A percentile compares a stretch with the other conserved stretches of the same genome.
Conservation (phyloP, 1,140 invertebrate species). For the Euschistus heros region DNA sequence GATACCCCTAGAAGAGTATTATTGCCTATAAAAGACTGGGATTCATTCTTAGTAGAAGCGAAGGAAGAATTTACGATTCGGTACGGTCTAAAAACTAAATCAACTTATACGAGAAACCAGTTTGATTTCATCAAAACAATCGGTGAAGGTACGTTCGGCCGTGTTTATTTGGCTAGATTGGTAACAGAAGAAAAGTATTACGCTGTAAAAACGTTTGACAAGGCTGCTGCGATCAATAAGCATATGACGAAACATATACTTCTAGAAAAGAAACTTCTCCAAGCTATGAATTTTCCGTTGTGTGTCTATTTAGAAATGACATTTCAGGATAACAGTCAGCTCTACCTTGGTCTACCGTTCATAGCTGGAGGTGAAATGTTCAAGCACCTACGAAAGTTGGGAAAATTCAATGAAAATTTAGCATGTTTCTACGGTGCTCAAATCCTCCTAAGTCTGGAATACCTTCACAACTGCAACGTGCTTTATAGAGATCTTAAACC, state of each 20-base stretch:
- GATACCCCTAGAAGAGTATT: not conserved
- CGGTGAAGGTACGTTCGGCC: conserved; percentile 81
- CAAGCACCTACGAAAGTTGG: conserved; percentile 46
- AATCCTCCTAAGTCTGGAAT: conserved; percentile 83
- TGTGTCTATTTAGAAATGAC: conserved; percentile 71
- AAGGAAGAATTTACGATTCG: not conserved
- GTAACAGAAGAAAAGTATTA: conserved; percentile 50
- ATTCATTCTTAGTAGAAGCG: not conserved
- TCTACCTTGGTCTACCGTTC: conserved; percentile 73
- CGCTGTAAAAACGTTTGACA: conserved; percentile 87
- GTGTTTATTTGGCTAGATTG: conserved; percentile 71
- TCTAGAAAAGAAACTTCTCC: conserved; percentile 77
- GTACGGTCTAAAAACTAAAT: conserved; percentile 40
- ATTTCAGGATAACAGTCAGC: conserved; percentile 75
- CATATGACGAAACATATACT: conserved; percentile 77
- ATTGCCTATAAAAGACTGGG: conserved; percentile 3
- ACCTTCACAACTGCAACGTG: conserved; percentile 79
- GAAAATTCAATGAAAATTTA: conserved; percentile 65
- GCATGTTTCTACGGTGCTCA: conserved; percentile 88
- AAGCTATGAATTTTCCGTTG: conserved; percentile 70
- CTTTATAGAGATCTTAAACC: conserved; percentile 92
- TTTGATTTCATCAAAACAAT: conserved; percentile 56
- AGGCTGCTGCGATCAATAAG: conserved; percentile 70
- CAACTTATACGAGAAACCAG: conserved; percentile 29
- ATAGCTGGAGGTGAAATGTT: conserved; percentile 77